phyloP scores from a whole-genome alignment of 2,888 invertebrate species.

The Athripsodes cinereus region DNA sequence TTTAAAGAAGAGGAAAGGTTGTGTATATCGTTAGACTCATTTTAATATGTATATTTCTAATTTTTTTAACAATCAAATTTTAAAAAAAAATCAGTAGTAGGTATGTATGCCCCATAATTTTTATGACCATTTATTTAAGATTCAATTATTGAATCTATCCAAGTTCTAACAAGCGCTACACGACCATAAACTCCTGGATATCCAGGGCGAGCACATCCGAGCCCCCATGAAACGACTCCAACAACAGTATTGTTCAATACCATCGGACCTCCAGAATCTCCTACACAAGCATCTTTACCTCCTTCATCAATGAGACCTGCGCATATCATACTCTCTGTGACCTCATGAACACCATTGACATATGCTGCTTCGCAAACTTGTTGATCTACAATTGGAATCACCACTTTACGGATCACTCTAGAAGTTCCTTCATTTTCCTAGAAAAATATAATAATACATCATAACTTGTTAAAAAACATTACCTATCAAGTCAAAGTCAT shows the following conservation, averaged over 20 bases:
- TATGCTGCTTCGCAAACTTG: slow-evolving; percentile 6
- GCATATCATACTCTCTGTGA: slow-evolving; percentile 44
- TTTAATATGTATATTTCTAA: too few relatives aligned
- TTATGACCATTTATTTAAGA: too few relatives aligned
- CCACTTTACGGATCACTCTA: slow-evolving; percentile 1
- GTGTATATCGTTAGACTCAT: too few relatives aligned
- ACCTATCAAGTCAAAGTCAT: too few relatives aligned
- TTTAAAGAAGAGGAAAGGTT: too few relatives aligned
- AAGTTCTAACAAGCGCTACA: slow-evolving; percentile 33
- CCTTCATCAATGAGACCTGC: slow-evolving; percentile 39
- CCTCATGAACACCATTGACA: neutral
- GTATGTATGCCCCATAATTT: too few relatives aligned
- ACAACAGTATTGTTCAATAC: slow-evolving; percentile 42
- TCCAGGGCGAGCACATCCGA: slow-evolving; percentile 45
- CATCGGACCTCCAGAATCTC: slow-evolving; percentile 55
- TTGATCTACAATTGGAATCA: slow-evolving; percentile 18
- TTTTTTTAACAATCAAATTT: too few relatives aligned
- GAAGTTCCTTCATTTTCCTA: neutral
- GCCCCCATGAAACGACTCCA: slow-evolving; percentile 55
- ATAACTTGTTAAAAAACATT: neutral
- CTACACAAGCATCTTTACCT: slow-evolving; percentile 46
- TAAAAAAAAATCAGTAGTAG: too few relatives aligned
- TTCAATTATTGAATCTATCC: neutral
- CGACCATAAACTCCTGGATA: slow-evolving; percentile 55
- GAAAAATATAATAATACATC: slow-evolving; percentile 4